Conservation (phyloP, 2,888 invertebrate genomes). For the Tipula vernalis region DNA sequence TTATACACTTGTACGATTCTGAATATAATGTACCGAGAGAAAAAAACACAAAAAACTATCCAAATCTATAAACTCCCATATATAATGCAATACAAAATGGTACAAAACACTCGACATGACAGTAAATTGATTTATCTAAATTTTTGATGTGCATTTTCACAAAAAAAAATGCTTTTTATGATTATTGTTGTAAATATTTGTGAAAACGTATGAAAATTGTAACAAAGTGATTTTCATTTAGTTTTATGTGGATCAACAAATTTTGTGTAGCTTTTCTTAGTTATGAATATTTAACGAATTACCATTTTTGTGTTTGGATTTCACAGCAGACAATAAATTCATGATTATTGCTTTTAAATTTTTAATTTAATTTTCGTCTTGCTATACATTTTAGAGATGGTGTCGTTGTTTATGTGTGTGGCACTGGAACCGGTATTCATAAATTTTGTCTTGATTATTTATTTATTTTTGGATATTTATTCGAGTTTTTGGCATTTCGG, state of each 20-base stretch:
- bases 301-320: background rate
- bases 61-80: background rate
- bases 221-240: background rate
- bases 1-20: constrained; percentile 8
- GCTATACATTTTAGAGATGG: background rate
- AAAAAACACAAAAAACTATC: background rate
- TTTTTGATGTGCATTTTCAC: background rate
- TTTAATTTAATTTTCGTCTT: background rate
- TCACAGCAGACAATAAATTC: background rate
- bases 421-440: too few relatives aligned
- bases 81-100: background rate
- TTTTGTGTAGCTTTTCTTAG: background rate
- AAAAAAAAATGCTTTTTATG: background rate
- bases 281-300: background rate
- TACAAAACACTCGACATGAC: constrained; percentile 7
- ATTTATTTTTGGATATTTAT: too few relatives aligned
- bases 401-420: too few relatives aligned
- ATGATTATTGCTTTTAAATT: background rate
- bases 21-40: background rate
- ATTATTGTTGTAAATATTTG: background rate
- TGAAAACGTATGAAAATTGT: background rate
- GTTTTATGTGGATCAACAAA: background rate
- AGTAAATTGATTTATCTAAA: constrained; percentile 8
- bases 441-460: too few relatives aligned
- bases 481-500: too few relatives aligned